phyloP scores from a whole-genome alignment of 2,888 invertebrate species.

The Thymelicus lineola region DNA sequence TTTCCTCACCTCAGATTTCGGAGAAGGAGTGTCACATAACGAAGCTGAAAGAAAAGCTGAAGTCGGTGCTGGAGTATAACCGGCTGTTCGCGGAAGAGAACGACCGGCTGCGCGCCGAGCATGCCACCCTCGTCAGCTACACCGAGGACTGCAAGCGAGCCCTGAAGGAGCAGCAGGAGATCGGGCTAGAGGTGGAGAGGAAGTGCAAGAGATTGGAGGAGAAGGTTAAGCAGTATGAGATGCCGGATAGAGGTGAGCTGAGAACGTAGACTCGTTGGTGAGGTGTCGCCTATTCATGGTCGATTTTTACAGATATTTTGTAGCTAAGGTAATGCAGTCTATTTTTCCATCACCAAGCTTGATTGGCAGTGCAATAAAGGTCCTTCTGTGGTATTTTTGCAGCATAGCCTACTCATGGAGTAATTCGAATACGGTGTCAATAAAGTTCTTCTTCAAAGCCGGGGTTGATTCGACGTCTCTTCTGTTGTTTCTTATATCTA shows the following conservation, averaged over 20 bases:
- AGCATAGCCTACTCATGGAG: no score
- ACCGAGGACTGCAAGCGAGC: constrained; percentile 82
- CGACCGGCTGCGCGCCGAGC: constrained; percentile 79
- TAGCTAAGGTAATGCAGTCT: no score
- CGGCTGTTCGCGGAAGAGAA: constrained; percentile 87
- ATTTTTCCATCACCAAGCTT: no score
- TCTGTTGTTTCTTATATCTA: no score
- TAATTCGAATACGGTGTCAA: no score
- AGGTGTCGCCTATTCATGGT: no score
- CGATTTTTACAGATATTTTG: no score
- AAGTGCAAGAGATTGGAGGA: constrained; percentile 65
- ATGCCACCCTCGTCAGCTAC: constrained; percentile 76
- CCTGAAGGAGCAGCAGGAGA: constrained; percentile 76
- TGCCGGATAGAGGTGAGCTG: constrained; percentile 69
- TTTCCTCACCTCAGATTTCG: constrained; percentile 68
- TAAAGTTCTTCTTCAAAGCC: no score
- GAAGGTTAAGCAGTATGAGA: constrained; percentile 71
- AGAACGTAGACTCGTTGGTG: no score
- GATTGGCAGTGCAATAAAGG: no score
- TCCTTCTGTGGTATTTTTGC: no score
- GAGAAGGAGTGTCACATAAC: constrained; percentile 86
- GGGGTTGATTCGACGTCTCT: no score
- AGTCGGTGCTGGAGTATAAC: constrained; percentile 85
- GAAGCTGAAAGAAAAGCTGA: constrained; percentile 87
- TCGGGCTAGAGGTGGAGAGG: constrained; percentile 59